phyloP scores from a whole-genome alignment of 92 coral and sea anemone species.

The Phenganax subtilis region DNA sequence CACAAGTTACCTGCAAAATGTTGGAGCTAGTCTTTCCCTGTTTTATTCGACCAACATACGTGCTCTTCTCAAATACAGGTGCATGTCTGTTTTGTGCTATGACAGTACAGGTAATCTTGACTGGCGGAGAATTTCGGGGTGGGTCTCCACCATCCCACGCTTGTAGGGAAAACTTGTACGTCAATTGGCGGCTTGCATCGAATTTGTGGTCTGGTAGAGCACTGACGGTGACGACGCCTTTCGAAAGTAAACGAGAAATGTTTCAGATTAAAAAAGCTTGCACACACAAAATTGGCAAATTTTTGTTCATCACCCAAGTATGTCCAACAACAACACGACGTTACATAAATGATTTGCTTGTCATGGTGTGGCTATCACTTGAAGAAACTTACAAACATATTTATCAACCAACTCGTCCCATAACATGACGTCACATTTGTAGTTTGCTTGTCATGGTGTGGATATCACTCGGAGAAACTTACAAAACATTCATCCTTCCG shows the following conservation, averaged over 20 bases:
- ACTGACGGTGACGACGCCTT: slow-evolving; percentile 53
- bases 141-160: slow-evolving; percentile 78
- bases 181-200: slow-evolving; percentile 68
- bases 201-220: slow-evolving; percentile 36
- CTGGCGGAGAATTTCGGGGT: slow-evolving; percentile 54
- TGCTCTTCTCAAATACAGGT: slow-evolving; percentile 59
- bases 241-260: background rate
- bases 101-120: slow-evolving; percentile 67
- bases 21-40: slow-evolving; percentile 55
- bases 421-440: too few relatives aligned
- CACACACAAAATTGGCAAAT: background rate
- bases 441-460: too few relatives aligned
- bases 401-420: too few relatives aligned
- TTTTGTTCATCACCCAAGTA: background rate
- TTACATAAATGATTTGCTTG: too few relatives aligned
- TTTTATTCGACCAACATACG: slow-evolving; percentile 57
- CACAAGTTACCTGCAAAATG: slow-evolving; percentile 59
- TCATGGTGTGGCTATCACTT: too few relatives aligned
- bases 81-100: slow-evolving; percentile 72
- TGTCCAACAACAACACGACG: too few relatives aligned
- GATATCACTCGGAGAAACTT: too few relatives aligned
- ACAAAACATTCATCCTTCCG: too few relatives aligned
- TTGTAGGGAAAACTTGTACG: slow-evolving; percentile 66
- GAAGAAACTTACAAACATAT: too few relatives aligned
- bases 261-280: too few relatives aligned